Percentiles rank a stretch among this genome's conserved stretches.
These are phyloP conservation scores for Colletes gigas DNA, from an alignment of 1,140 invertebrate species.

Conservation along the genomic window DNA sequence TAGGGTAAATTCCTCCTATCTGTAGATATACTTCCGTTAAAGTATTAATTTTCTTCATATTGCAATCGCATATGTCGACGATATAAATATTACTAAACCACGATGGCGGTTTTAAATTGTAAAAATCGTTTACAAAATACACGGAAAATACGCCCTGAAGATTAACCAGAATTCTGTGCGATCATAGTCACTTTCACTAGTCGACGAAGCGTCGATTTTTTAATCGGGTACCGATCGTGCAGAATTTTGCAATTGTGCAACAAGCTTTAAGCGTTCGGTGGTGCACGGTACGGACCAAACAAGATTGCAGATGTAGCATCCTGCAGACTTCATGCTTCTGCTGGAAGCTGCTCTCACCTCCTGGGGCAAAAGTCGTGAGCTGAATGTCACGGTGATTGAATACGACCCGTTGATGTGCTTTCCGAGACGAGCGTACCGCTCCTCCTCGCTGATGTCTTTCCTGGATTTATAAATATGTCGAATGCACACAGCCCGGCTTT, in stretches of 20 bases:
- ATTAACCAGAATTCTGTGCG: too few relatives aligned
- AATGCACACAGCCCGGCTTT: neutral
- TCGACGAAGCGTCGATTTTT: constrained; percentile 31
- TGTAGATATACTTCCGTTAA: too few relatives aligned
- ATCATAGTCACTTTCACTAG: constrained; percentile 10
- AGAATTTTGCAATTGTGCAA: constrained; percentile 60
- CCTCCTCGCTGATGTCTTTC: constrained; percentile 21
- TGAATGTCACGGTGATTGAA: constrained; percentile 77
- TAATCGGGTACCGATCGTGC: neutral
- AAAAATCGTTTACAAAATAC: too few relatives aligned
- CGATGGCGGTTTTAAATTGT: too few relatives aligned
- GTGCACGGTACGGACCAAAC: constrained; percentile 35
- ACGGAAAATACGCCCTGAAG: too few relatives aligned
- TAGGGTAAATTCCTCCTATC: too few relatives aligned
- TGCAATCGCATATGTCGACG: too few relatives aligned
- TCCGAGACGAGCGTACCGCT: constrained; percentile 39
- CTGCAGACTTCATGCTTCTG: constrained; percentile 64
- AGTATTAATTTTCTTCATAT: too few relatives aligned
- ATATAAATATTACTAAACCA: too few relatives aligned
- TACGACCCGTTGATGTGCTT: constrained; percentile 70
- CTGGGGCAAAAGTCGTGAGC: constrained; percentile 77
- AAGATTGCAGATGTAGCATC: constrained; percentile 62
- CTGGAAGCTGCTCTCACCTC: constrained; percentile 77
- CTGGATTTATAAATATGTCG: constrained; percentile 37
- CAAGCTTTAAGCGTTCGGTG: constrained; percentile 33